Percentiles rank a stretch among this genome's conserved stretches.
These are phyloP conservation scores for Schizopygopsis pylzovi DNA, from an alignment of 2,797 vertebrate genomes.

Conservation along the genomic window DNA sequence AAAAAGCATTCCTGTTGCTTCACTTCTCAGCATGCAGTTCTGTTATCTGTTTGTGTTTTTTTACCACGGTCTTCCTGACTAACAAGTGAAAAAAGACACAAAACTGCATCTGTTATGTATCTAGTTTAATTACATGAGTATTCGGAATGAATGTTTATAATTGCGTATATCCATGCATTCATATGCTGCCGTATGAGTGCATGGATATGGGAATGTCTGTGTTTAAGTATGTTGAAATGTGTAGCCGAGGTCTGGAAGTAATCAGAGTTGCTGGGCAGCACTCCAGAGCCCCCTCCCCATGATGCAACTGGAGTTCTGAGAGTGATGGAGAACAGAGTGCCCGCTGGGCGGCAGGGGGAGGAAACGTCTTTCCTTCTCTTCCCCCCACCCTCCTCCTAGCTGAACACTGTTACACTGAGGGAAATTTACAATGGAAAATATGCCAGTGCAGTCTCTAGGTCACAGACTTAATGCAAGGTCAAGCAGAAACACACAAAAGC, in stretches of 20 bases:
- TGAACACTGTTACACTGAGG: not conserved
- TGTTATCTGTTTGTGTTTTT: not conserved
- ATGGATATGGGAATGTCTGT: conserved; percentile 51
- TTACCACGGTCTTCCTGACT: not conserved
- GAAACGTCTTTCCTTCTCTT: conserved; percentile 22
- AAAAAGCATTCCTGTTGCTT: conserved; percentile 23
- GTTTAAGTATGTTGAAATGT: conserved; percentile 56
- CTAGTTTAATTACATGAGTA: not conserved
- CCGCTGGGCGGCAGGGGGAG: conserved; percentile 58
- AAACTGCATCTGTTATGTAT: not conserved
- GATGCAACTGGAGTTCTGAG: conserved; percentile 77
- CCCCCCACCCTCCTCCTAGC: not conserved
- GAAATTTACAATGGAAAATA: conserved; percentile 40
- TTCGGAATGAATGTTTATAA: not conserved
- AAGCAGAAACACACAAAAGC: conserved; percentile 13
- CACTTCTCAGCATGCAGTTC: not conserved
- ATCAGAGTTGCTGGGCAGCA: conserved; percentile 74
- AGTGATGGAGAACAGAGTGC: conserved; percentile 58
- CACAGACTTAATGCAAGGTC: conserved; percentile 33
- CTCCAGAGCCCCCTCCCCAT: conserved; percentile 74
- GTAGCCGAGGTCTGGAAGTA: conserved; percentile 79
- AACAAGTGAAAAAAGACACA: not conserved
- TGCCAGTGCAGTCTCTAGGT: conserved; percentile 24
- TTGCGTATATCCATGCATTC: conserved; percentile 8
- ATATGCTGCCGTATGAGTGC: conserved; percentile 39